Percentiles rank a stretch among this genome's conserved stretches.
Evolutionary conservation across 2,888 invertebrate genomes (phyloP).

Genomic region (Ethmia dodecea): DNA sequence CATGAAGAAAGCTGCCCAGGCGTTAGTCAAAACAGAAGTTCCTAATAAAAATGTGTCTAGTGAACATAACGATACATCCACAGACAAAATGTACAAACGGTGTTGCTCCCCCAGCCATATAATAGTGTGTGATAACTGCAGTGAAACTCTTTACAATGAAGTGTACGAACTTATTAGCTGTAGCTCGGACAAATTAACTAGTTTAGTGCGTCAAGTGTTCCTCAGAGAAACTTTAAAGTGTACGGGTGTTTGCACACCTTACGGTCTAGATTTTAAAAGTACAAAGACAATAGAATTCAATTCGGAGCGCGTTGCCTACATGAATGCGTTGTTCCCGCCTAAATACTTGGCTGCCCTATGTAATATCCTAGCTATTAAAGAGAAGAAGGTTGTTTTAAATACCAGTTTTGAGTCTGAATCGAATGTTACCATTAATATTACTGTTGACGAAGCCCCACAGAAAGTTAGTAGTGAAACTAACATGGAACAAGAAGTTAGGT

Average conservation of each 20-base stretch:
- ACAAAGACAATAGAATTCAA: conserved; percentile 70
- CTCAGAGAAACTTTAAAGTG: conserved; percentile 79
- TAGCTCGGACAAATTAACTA: conserved; percentile 77
- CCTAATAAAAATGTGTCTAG: conserved; percentile 79
- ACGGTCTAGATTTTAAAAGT: conserved; percentile 80
- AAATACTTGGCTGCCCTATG: conserved; percentile 88
- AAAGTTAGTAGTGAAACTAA: conserved; percentile 47
- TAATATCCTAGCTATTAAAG: conserved; percentile 83
- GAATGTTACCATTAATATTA: conserved; percentile 66
- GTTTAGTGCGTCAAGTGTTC: conserved; percentile 78
- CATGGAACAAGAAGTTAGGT: conserved; percentile 51
- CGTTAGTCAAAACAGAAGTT: conserved; percentile 84
- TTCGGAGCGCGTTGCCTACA: conserved; percentile 73
- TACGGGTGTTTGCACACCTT: conserved; percentile 78
- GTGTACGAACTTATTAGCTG: conserved; percentile 87
- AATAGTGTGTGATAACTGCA: conserved; percentile 86
- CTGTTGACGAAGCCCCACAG: conserved; percentile 53
- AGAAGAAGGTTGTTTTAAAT: conserved; percentile 82
- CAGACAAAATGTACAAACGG: conserved; percentile 57
- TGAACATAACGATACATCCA: conserved; percentile 62
- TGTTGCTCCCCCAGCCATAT: conserved; percentile 87
- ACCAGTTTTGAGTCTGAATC: conserved; percentile 75
- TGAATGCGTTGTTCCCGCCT: conserved; percentile 80
- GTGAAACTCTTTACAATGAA: conserved; percentile 82
- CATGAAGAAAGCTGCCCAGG: conserved; percentile 94